These are phyloP conservation scores for Bombus waltoni DNA, from an alignment of 1,140 invertebrate genomes.

Conservation along the genomic window DNA sequence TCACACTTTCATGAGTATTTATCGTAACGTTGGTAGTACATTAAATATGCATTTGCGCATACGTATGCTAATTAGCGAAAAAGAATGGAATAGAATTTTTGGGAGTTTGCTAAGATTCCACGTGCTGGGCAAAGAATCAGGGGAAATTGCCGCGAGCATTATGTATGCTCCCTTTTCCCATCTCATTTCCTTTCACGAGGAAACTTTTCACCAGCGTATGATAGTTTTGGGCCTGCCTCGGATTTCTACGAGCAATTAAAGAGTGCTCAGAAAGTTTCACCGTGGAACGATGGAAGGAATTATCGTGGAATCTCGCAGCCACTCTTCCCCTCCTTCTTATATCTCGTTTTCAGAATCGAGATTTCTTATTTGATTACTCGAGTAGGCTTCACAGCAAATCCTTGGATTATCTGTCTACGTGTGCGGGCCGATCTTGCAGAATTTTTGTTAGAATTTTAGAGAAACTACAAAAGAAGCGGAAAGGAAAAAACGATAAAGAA, in stretches of 20 bases:
- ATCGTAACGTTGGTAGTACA: background rate
- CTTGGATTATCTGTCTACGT: background rate
- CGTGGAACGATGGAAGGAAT: slow-evolving; percentile 35
- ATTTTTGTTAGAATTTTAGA: background rate
- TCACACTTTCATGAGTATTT: background rate
- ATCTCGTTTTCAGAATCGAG: slow-evolving; percentile 22
- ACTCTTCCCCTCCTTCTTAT: slow-evolving; percentile 35
- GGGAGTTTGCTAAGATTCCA: background rate
- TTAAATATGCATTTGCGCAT: background rate
- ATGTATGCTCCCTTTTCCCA: slow-evolving; percentile 17
- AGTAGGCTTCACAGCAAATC: background rate
- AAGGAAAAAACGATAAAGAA: no score
- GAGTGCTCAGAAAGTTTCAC: slow-evolving; percentile 32
- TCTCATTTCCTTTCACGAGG: slow-evolving; percentile 60
- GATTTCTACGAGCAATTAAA: slow-evolving; percentile 64
- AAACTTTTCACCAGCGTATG: slow-evolving; percentile 59
- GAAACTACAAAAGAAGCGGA: background rate
- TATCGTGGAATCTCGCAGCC: slow-evolving; percentile 34
- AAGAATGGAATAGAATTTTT: background rate
- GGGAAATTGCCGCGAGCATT: slow-evolving; percentile 41
- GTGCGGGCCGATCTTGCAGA: no score
- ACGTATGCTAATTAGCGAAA: background rate
- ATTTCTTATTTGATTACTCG: background rate
- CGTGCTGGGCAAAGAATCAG: background rate
- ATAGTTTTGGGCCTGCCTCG: slow-evolving; percentile 28